Evolutionary conservation across 2,888 invertebrate species (phyloP).

Genomic region (Leucophenga montana): DNA sequence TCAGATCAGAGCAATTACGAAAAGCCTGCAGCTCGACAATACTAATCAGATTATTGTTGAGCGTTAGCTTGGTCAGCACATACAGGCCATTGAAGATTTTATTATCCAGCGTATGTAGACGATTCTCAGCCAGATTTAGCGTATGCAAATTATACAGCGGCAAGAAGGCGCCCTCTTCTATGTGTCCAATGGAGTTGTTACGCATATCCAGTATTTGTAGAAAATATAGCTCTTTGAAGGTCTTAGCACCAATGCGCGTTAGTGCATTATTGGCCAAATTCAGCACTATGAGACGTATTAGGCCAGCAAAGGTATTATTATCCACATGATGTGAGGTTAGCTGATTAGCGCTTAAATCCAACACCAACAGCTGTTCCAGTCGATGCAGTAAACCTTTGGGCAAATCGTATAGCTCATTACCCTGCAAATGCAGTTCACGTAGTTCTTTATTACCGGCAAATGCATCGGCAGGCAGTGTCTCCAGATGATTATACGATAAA

Average conservation of each 20-base stretch:
- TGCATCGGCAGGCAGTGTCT: conserved; percentile 85
- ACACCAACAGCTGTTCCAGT: conserved; percentile 86
- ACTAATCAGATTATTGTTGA: conserved; percentile 88
- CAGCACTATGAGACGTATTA: conserved; percentile 87
- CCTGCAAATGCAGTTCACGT: conserved; percentile 87
- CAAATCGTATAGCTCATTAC: conserved; percentile 87
- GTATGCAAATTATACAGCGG: conserved; percentile 92
- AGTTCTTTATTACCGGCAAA: conserved; percentile 88
- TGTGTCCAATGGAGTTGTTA: conserved; percentile 90
- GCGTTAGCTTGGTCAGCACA: conserved; percentile 86
- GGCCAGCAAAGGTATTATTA: conserved; percentile 87
- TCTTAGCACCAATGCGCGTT: conserved; percentile 86
- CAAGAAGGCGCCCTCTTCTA: conserved; percentile 89
- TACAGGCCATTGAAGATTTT: conserved; percentile 88
- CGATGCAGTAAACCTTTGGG: conserved; percentile 88
- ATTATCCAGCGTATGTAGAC: conserved; percentile 85
- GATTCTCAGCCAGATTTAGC: conserved; percentile 90
- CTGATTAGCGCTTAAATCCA: conserved; percentile 89
- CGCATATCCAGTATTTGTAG: conserved; percentile 88
- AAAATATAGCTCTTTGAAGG: conserved; percentile 90
- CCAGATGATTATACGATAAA: conserved; percentile 88
- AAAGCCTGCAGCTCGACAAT: conserved; percentile 87
- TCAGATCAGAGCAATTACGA: conserved; percentile 89
- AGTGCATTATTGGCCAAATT: conserved; percentile 90
- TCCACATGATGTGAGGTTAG: conserved; percentile 88